Evolutionary conservation across 2,113 vertebrate genomes (phyloP).

Genomic region (Prunella fulvescens): DNA sequence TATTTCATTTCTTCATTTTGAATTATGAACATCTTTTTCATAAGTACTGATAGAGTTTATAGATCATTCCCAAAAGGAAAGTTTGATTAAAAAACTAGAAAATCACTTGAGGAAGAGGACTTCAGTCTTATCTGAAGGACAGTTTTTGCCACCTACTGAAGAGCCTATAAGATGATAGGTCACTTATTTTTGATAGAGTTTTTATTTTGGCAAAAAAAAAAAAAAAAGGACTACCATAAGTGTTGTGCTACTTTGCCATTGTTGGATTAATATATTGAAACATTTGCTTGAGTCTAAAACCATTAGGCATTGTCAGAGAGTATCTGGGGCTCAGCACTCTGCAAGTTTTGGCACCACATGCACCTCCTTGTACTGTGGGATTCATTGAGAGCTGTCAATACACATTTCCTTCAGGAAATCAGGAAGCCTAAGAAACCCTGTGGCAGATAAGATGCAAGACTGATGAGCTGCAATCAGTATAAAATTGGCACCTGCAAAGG

Average conservation of each 20-base stretch:
- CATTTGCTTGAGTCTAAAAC: background rate
- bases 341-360: background rate
- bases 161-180: background rate
- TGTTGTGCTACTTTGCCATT: background rate
- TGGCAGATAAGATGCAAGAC: background rate
- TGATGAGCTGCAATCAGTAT: conserved; percentile 39
- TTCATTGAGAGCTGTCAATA: background rate
- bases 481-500: conserved; percentile 32
- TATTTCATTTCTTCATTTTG: conserved; percentile 44
- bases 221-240: background rate
- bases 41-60: conserved; percentile 16
- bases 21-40: conserved; percentile 36
- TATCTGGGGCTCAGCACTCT: background rate
- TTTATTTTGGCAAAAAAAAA: background rate
- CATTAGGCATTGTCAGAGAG: background rate
- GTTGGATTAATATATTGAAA: background rate
- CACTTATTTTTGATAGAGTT: background rate
- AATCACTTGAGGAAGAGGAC: background rate
- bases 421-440: background rate
- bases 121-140: background rate
- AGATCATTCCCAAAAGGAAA: conserved; percentile 9
- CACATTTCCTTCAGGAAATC: conserved; percentile 11
- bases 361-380: background rate
- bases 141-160: background rate
- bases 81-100: conserved; percentile 7